Conservation (phyloP, 2,113 vertebrate genomes). For the Dicrurus megarhynchus region DNA sequence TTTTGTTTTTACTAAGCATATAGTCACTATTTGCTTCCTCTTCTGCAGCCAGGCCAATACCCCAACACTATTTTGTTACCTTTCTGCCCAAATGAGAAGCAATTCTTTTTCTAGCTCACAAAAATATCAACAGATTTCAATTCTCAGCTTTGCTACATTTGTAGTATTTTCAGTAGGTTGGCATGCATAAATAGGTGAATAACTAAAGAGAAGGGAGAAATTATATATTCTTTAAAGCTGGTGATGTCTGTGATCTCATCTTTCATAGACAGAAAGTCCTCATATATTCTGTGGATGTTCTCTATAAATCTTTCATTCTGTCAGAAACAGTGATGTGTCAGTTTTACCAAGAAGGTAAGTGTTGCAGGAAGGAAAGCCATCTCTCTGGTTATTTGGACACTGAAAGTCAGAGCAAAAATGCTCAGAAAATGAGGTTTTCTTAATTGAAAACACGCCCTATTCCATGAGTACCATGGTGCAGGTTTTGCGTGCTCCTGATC, state of each 20-base stretch:
- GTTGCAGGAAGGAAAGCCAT: neutral
- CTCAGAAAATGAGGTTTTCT: neutral
- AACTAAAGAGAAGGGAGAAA: neutral
- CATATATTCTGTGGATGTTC: neutral
- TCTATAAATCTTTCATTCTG: neutral
- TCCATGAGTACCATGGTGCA: neutral
- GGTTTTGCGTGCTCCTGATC: rapidly evolving
- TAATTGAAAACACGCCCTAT: neutral
- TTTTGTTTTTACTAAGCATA: neutral
- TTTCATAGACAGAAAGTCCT: neutral
- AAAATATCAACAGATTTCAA: neutral
- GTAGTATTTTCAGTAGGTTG: neutral
- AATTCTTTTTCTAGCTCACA: neutral
- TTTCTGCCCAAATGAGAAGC: neutral
- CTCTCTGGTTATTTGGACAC: neutral
- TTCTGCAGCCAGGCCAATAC: neutral
- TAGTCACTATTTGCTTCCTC: neutral
- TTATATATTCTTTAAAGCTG: neutral
- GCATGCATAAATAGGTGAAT: neutral
- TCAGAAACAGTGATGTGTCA: neutral
- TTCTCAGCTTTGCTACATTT: neutral
- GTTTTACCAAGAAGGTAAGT: neutral
- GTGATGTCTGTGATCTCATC: neutral
- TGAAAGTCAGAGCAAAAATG: neutral
- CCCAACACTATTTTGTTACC: neutral